Conservation (phyloP, 2,797 vertebrate genomes). For the Taenioides sp. region DNA sequence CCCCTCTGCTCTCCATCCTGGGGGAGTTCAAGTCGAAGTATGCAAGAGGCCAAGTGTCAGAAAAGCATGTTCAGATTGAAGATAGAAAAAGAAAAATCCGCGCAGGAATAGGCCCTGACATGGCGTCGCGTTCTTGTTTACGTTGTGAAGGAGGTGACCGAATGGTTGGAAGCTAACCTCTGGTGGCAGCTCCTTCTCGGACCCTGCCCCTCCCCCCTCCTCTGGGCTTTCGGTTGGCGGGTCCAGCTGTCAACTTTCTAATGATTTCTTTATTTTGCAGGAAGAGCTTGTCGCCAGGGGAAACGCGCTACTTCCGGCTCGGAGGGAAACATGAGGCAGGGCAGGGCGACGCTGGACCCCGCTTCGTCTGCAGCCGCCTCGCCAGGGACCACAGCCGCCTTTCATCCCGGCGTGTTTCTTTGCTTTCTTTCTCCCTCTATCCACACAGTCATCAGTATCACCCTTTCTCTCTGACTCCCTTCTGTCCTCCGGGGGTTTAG, state of each 20-base stretch:
- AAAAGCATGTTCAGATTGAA: constrained; percentile 45
- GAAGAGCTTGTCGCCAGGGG: constrained; percentile 83
- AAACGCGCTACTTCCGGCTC: constrained; percentile 80
- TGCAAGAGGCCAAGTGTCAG: constrained; percentile 38
- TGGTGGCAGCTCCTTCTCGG: constrained; percentile 72
- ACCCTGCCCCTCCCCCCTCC: constrained; percentile 57
- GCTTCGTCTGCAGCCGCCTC: constrained; percentile 76
- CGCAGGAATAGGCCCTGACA: constrained; percentile 43
- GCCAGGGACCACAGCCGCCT: constrained; percentile 75
- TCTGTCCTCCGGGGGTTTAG: constrained; percentile 63
- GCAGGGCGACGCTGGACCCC: constrained; percentile 65
- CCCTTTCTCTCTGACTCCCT: constrained; percentile 56
- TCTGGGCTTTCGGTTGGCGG: constrained; percentile 54
- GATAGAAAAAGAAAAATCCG: constrained; percentile 52
- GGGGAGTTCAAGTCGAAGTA: constrained; percentile 30
- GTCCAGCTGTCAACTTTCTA: constrained; percentile 83
- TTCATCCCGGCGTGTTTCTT: constrained; percentile 81
- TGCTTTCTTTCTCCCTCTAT: constrained; percentile 77
- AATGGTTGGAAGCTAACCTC: constrained; percentile 64
- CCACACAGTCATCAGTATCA: constrained; percentile 81
- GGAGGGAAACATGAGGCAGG: constrained; percentile 74
- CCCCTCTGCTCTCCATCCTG: constrained; percentile 36
- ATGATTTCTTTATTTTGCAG: constrained; percentile 89
- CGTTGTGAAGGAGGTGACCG: constrained; percentile 51
- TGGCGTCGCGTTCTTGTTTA: constrained; percentile 50